A percentile compares a stretch with the other conserved stretches of the same genome.
Evolutionary conservation across 2,113 vertebrate species (phyloP).

Genomic region (Pelecanus crispus): DNA sequence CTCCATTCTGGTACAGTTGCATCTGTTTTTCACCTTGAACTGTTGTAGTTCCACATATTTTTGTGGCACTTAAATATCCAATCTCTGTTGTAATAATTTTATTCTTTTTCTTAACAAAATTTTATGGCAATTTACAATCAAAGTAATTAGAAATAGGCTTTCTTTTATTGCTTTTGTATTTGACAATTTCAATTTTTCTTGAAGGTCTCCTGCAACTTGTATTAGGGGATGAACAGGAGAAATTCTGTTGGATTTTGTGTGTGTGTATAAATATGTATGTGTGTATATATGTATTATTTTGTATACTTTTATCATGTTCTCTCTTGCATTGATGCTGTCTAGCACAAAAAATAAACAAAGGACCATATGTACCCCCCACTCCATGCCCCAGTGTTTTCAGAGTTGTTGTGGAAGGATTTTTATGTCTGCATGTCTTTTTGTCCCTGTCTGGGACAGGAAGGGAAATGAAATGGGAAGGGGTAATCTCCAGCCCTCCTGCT

Average conservation of each 20-base stretch:
- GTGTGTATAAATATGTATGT: background rate
- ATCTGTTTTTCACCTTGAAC: background rate
- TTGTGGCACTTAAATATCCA: background rate
- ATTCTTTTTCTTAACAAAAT: background rate
- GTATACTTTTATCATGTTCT: background rate
- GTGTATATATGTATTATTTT: background rate
- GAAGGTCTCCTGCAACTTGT: background rate
- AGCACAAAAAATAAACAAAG: background rate
- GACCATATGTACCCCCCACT: background rate
- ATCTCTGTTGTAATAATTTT: background rate
- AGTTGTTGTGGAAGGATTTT: background rate
- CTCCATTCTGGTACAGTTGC: background rate
- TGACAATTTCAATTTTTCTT: background rate
- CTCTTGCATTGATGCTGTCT: background rate
- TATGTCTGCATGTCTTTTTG: background rate
- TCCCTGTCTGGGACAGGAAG: background rate
- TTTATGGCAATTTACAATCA: background rate
- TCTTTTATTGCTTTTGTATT: background rate
- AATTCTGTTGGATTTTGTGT: background rate
- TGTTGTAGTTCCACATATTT: background rate
- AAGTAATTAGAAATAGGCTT: background rate
- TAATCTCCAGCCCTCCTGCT: background rate
- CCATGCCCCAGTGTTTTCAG: background rate
- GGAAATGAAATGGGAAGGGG: background rate
- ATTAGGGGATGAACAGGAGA: background rate